Conservation (phyloP, 2,888 invertebrate species). For the Tortrix viridana region DNA sequence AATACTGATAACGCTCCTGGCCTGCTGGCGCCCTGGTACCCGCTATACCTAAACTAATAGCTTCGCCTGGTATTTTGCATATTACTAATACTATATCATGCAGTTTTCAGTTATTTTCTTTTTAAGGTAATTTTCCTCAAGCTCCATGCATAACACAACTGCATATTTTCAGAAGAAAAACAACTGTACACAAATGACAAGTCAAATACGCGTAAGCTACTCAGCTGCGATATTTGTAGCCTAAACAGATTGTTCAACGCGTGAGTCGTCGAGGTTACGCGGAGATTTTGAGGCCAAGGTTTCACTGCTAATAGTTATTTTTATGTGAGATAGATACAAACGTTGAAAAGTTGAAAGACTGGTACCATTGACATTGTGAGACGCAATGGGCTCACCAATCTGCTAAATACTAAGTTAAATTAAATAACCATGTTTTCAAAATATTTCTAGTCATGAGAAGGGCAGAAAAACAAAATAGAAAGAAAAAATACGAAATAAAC, state of each 20-base stretch:
- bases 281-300: constrained; percentile 78
- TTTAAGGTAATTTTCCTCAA: neutral
- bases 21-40: constrained; percentile 63
- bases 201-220: constrained; percentile 53
- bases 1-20: constrained; percentile 51
- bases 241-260: constrained; percentile 71
- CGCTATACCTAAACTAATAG: constrained; percentile 47
- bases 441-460: too few relatives aligned
- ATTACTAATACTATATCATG: neutral
- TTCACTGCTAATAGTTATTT: constrained; percentile 71
- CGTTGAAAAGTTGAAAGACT: constrained; percentile 59
- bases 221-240: constrained; percentile 72
- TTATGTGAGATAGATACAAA: constrained; percentile 65
- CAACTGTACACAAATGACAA: constrained; percentile 38
- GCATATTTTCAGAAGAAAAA: constrained; percentile 38
- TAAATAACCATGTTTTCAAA: too few relatives aligned
- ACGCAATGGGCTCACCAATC: neutral
- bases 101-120: neutral
- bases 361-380: constrained; percentile 43
- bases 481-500: constrained; percentile 5
- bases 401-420: too few relatives aligned
- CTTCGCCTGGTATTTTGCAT: constrained; percentile 13
- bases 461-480: neutral
- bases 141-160: constrained; percentile 25
- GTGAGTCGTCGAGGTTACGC: constrained; percentile 67